Evolutionary conservation across 2,888 invertebrate genomes (phyloP).

Genomic region (Oligia latruncula): DNA sequence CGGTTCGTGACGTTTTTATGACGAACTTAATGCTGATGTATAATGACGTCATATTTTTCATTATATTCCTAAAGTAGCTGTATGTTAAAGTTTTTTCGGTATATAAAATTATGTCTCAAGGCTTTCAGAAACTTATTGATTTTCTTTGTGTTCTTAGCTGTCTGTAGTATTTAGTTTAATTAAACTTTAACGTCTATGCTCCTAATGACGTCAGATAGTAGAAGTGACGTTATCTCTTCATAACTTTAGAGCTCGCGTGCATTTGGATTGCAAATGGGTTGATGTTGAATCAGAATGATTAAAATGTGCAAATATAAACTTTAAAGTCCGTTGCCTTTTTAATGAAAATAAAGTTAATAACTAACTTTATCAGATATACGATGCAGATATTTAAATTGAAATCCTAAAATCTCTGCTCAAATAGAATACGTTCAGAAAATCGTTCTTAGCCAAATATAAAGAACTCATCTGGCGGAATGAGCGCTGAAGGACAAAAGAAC

Average conservation of each 20-base stretch:
- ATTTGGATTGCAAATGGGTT: conserved; percentile 60
- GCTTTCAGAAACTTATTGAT: conserved; percentile 12
- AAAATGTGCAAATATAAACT: conserved; percentile 47
- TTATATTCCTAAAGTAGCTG: neutral
- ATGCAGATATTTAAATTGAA: conserved; percentile 34
- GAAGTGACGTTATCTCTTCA: conserved; percentile 45
- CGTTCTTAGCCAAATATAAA: conserved; percentile 30
- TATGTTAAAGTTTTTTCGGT: conserved; percentile 20
- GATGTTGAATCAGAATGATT: conserved; percentile 38
- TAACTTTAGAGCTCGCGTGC: conserved; percentile 40
- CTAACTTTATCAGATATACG: conserved; percentile 30
- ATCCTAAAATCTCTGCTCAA: conserved; percentile 30
- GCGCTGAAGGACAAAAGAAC: conserved; percentile 66
- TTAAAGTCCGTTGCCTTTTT: conserved; percentile 23
- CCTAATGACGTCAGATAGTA: conserved; percentile 41
- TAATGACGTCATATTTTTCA: conserved; percentile 21
- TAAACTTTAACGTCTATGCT: conserved; percentile 50
- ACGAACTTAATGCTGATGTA: conserved; percentile 32
- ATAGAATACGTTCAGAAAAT: conserved; percentile 39
- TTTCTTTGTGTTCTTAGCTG: conserved; percentile 38
- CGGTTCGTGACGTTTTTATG: conserved; percentile 35
- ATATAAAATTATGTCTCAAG: conserved; percentile 2
- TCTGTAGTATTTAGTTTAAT: conserved; percentile 52
- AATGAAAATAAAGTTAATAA: conserved; percentile 22
- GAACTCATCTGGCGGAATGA: conserved; percentile 56